Evolutionary conservation across 2,888 invertebrate species (phyloP), one percentile per base, ranked within the genome.

Genomic region (Rhingia rostrata): DNA sequence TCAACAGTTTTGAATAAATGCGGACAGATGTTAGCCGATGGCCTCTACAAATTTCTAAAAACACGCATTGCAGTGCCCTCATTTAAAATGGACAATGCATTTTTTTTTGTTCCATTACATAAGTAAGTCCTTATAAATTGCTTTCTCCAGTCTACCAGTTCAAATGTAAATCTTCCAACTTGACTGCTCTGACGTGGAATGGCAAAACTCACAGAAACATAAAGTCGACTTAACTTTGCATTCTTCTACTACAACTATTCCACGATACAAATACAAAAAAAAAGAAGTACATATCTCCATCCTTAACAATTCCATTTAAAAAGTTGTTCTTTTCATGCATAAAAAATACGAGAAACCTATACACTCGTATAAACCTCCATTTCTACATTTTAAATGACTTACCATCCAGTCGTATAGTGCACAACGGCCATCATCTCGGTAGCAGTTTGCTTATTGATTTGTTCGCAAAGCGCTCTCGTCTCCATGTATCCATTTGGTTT

Each of bases 361-460:
- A n/a, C n/a, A n/a, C n/a, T 22, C 2, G 22, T 22, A 22, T 22
- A 61, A 70, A 66, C 3, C 43, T 30, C 54, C 54, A 54, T 54
- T 54, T 54, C 47, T 53, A 12, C 32, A 81, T 74, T 60, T 12
- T 2, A 83, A 81, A 64, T 58, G 74, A 89, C 89, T 93, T 91
- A 95, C 95, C 95, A 95, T 90, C 95, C 95, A 88, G 94, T 94
- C 60, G 95, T 95, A 89, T 94, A 94, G 90, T 95, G 95, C 53
- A 95, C 94, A 87, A 95, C 93, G 74, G 93, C 93, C 93, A 93
- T 93, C 88, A 93, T 93, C 90, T 93, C 93, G 86, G 92, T 93
- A 86, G 92, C 90, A 63, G 92, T 92, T 88, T 92, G 92, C 87
- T 92, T 92, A 88, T 92, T 92, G 87, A 92, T 92, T 89, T 92